Conservation (phyloP, 2,888 invertebrate genomes). For the Trachelus iudaicus region DNA sequence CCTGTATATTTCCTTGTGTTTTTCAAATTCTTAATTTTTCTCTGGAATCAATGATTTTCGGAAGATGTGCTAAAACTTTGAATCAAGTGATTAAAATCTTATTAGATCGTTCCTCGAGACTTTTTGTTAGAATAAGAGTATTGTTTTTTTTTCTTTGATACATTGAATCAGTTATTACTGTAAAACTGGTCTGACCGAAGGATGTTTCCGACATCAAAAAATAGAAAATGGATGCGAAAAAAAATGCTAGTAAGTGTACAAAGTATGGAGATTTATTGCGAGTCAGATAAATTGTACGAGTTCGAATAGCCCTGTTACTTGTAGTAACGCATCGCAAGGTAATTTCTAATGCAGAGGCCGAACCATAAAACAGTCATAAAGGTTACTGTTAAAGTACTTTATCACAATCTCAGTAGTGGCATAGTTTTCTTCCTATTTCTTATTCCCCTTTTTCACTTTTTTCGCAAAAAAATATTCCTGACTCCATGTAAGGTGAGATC, state of each 20-base stretch:
- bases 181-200: neutral
- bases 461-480: neutral
- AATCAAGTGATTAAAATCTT: no score
- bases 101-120: neutral
- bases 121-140: no score
- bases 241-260: neutral
- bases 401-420: neutral
- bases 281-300: neutral
- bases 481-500: neutral
- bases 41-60: neutral
- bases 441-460: neutral
- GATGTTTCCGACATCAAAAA: neutral
- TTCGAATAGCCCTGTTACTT: neutral
- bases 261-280: slow-evolving; percentile 1
- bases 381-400: slow-evolving; percentile 3
- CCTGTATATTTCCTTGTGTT: neutral
- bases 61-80: no score
- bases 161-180: neutral
- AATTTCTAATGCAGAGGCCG: slow-evolving; percentile 4
- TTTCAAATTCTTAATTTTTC: neutral
- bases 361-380: slow-evolving; percentile 5
- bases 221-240: neutral
- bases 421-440: neutral
- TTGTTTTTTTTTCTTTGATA: neutral
- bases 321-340: neutral